A percentile compares a stretch with the other conserved stretches of the same genome.
Evolutionary conservation across 2,888 invertebrate genomes (phyloP).

Genomic region (Acheta domesticus): DNA sequence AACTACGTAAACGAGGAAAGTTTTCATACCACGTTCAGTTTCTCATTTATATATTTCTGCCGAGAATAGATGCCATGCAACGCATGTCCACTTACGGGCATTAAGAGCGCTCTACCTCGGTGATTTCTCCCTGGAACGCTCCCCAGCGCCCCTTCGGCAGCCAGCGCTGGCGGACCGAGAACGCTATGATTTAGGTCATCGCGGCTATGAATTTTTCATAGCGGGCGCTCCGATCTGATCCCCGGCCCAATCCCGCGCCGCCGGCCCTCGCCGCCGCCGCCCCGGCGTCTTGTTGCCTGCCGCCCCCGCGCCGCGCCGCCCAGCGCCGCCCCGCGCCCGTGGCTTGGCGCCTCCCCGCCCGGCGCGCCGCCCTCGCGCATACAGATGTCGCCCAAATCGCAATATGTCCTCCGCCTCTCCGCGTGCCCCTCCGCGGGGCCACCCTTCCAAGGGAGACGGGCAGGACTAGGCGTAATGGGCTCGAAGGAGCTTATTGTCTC

Average conservation of each 20-base stretch:
- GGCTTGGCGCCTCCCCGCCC: neutral
- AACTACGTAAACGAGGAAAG: too few species aligned
- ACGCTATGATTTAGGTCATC: conserved; percentile 18
- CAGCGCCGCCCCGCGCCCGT: too few species aligned
- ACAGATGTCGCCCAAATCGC: conserved; percentile 18
- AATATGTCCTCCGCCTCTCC: neutral
- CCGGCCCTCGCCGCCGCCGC: neutral
- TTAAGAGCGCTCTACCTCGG: too few species aligned
- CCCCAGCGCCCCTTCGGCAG: neutral
- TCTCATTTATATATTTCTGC: too few species aligned
- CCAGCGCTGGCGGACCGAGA: neutral
- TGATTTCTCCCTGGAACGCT: neutral
- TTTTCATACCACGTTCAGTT: too few species aligned
- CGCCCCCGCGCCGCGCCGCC: neutral
- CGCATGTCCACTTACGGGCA: too few species aligned
- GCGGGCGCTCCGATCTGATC: neutral
- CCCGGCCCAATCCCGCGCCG: neutral
- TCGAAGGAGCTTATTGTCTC: neutral
- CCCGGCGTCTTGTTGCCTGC: neutral
- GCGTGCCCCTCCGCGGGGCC: neutral
- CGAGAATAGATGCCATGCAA: too few species aligned
- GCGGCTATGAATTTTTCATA: neutral
- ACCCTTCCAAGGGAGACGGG: neutral
- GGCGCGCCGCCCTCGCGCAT: neutral
- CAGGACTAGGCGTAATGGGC: neutral